Percentiles rank a stretch among this genome's conserved stretches.
Conservation (phyloP, 1,140 invertebrate genomes). For the Zaprionus kolodkinae region DNA sequence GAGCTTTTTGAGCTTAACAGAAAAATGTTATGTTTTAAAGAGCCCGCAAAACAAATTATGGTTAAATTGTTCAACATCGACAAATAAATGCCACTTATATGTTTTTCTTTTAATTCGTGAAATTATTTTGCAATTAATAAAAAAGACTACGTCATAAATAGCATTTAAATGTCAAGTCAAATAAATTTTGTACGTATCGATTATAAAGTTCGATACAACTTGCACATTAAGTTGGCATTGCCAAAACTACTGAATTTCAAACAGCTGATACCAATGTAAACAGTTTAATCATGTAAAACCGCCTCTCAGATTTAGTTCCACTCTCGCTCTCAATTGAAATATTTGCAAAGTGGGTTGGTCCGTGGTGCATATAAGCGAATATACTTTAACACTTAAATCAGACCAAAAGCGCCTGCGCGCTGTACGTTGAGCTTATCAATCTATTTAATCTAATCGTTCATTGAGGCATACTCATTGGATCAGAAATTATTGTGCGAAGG, state of each 20-base stretch:
- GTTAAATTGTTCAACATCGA: not conserved
- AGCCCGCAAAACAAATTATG: not conserved
- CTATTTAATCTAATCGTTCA: constrained; percentile 65
- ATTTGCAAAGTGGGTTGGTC: constrained; percentile 37
- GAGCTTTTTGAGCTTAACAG: not conserved
- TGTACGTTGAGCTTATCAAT: constrained; percentile 52
- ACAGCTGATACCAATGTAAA: constrained; percentile 42
- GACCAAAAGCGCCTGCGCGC: constrained; percentile 57
- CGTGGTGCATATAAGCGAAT: constrained; percentile 6
- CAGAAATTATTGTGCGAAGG: constrained; percentile 5
- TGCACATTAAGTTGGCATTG: constrained; percentile 22
- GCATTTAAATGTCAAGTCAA: not conserved
- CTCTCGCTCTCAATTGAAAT: constrained; percentile 23
- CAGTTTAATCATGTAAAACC: constrained; percentile 17
- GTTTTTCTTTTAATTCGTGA: not conserved
- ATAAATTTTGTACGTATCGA: not conserved
- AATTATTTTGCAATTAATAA: not conserved
- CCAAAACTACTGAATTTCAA: constrained; percentile 16
- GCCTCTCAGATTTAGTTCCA: constrained; percentile 11
- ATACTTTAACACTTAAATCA: not conserved
- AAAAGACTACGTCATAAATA: not conserved
- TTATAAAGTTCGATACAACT: constrained; percentile 12
- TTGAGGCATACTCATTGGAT: constrained; percentile 22
- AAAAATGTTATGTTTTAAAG: not conserved
- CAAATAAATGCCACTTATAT: not conserved